Evolutionary conservation across 2,113 vertebrate species (phyloP).

Genomic region (Petaurus breviceps): DNA sequence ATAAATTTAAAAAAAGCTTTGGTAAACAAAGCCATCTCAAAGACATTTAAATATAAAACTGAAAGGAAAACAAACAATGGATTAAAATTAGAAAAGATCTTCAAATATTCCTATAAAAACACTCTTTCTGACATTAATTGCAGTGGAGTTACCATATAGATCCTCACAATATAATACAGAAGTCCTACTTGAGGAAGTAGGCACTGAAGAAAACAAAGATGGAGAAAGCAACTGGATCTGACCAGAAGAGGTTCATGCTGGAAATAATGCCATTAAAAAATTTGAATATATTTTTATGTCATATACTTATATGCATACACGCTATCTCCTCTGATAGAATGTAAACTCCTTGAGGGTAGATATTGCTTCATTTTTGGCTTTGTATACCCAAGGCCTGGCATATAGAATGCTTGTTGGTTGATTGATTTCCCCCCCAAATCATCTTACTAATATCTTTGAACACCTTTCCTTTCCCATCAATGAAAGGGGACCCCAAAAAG

Average conservation of each 20-base stretch:
- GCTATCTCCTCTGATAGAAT: background rate
- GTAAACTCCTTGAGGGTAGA: background rate
- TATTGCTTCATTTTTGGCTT: no score
- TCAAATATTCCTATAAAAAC: background rate
- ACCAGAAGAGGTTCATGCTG: background rate
- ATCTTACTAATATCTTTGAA: background rate
- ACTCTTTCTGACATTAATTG: background rate
- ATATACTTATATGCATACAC: background rate
- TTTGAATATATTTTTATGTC: background rate
- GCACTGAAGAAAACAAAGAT: background rate
- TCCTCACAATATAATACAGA: background rate
- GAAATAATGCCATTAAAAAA: background rate
- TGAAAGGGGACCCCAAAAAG: background rate
- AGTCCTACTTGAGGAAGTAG: background rate
- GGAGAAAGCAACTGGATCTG: background rate
- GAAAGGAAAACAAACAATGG: background rate
- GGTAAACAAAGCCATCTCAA: background rate
- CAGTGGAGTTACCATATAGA: background rate
- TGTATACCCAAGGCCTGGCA: background rate
- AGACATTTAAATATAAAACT: background rate
- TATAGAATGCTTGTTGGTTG: background rate
- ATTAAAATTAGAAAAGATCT: background rate
- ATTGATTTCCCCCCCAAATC: background rate
- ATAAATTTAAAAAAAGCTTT: background rate
- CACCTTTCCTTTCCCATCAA: background rate